These are phyloP conservation scores for Adrianichthys oophorus DNA, from an alignment of 2,797 vertebrate genomes.

Conservation along the genomic window DNA sequence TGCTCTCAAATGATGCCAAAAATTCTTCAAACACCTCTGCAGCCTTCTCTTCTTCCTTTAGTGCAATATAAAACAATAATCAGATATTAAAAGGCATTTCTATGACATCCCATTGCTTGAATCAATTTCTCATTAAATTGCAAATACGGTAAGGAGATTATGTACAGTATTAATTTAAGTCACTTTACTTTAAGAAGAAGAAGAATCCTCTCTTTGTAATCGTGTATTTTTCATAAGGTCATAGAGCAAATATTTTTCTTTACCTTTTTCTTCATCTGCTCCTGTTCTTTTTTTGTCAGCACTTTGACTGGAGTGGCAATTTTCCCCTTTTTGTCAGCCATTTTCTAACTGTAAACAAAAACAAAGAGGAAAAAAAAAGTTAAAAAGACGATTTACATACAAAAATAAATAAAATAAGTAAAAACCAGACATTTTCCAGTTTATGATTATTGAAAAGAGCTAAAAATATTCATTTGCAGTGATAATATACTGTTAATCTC, in stretches of 20 bases:
- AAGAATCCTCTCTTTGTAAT: not conserved
- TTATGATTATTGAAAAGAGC: not conserved
- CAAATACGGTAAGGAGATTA: not conserved
- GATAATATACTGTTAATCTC: too few species aligned
- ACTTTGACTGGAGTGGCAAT: slow-evolving; percentile 68
- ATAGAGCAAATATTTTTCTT: not conserved
- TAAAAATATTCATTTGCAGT: too few species aligned
- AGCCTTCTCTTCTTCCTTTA: slow-evolving; percentile 83
- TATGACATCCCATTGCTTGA: not conserved
- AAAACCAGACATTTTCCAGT: not conserved
- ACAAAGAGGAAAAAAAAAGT: not conserved
- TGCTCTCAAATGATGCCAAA: slow-evolving; percentile 80
- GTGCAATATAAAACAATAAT: slow-evolving; percentile 2
- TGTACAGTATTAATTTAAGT: too few species aligned
- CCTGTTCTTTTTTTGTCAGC: slow-evolving; percentile 78
- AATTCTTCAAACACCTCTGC: slow-evolving; percentile 86
- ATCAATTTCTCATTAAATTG: not conserved
- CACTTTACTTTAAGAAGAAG: too few species aligned
- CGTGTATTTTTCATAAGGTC: too few species aligned
- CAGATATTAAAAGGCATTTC: not conserved
- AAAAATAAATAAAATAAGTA: not conserved
- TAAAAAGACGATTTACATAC: not conserved
- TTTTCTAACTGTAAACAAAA: slow-evolving; percentile 60
- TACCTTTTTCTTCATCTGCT: slow-evolving; percentile 82
- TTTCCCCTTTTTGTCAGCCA: slow-evolving; percentile 83